Conservation (phyloP, 2,888 invertebrate species). For the Rhodophaea formosa region DNA sequence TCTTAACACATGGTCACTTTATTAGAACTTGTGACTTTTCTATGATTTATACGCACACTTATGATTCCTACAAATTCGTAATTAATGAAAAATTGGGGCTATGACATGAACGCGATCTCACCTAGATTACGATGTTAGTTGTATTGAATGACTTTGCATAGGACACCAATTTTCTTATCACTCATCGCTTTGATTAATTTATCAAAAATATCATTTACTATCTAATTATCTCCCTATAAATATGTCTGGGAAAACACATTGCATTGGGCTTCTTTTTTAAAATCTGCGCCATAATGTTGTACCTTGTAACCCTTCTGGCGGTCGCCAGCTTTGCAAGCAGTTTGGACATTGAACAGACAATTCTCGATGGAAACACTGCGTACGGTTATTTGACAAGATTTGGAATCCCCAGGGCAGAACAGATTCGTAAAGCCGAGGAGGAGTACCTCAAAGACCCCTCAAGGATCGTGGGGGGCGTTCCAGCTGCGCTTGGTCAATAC, state of each 20-base stretch:
- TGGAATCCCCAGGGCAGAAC: conserved; percentile 46
- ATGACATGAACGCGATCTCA: too few species aligned
- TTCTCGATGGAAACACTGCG: conserved; percentile 32
- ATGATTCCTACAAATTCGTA: too few species aligned
- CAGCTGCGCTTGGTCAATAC: conserved; percentile 40
- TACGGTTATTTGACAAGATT: conserved; percentile 44
- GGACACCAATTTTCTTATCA: background rate
- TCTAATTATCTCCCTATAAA: conserved; percentile 2
- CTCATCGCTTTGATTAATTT: background rate
- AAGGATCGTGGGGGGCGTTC: conserved; percentile 50
- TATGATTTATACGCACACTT: too few species aligned
- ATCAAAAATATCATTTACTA: conserved; percentile 1
- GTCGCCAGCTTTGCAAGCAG: conserved; percentile 30
- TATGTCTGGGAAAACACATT: background rate
- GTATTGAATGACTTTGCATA: too few species aligned
- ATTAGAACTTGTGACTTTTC: too few species aligned
- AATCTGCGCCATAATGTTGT: conserved; percentile 30
- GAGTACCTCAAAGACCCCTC: conserved; percentile 28
- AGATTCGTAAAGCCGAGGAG: conserved; percentile 46
- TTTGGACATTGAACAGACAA: conserved; percentile 17
- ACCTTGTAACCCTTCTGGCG: conserved; percentile 29
- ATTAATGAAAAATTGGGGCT: too few species aligned
- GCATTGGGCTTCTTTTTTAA: background rate
- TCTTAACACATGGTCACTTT: too few species aligned
- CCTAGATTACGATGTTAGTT: too few species aligned